phyloP scores from a whole-genome alignment of 2,888 invertebrate genomes.

The Lasiommata megera region DNA sequence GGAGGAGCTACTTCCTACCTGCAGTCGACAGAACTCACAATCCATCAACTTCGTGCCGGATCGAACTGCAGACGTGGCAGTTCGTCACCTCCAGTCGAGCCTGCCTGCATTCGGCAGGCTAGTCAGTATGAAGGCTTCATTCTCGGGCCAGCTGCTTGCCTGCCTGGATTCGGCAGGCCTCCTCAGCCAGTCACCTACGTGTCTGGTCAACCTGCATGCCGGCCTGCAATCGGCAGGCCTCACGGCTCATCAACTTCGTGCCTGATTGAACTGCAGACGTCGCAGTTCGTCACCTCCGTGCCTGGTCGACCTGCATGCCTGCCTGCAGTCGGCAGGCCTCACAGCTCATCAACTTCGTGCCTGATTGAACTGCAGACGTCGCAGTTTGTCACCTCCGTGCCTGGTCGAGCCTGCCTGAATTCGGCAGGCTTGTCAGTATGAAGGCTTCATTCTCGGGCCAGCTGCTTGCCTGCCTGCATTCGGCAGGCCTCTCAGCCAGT shows the following conservation, averaged over 20 bases:
- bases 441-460: background rate
- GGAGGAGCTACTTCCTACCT: too few relatives aligned
- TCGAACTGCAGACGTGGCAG: background rate
- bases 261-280: background rate
- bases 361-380: background rate
- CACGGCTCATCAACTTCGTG: background rate
- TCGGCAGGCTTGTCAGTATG: background rate
- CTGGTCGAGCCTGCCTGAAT: background rate
- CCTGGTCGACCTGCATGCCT: too few relatives aligned
- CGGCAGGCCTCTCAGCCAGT: too few relatives aligned
- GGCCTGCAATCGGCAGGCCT: background rate
- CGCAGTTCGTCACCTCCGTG: too few relatives aligned
- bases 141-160: background rate
- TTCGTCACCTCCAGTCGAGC: background rate
- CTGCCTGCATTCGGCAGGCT: too few relatives aligned
- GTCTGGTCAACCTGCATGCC: background rate
- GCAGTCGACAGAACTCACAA: too few relatives aligned
- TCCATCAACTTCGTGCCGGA: background rate
- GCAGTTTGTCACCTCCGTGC: background rate
- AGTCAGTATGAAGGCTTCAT: too few relatives aligned
- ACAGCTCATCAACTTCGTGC: too few relatives aligned
- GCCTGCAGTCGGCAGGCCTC: too few relatives aligned
- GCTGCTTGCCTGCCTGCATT: background rate
- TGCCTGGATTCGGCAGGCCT: background rate
- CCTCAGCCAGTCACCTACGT: background rate